Base-by-base conservation (phyloP, 1,140 invertebrate species). In the Gryon sp. region DNA sequence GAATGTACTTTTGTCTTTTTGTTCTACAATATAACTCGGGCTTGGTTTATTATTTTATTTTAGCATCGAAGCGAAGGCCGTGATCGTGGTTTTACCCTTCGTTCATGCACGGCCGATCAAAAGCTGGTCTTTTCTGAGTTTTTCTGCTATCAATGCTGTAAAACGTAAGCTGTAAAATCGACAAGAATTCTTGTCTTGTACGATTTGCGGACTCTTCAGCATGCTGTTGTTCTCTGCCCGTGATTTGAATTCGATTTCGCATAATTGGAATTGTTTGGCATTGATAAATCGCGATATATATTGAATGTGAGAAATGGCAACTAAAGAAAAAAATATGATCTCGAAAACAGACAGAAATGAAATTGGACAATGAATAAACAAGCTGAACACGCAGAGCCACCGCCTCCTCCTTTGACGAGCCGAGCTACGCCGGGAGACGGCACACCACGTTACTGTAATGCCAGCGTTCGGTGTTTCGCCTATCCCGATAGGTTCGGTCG, bases 401-500 rank as follows among this genome's bases (percentile, higher is more conserved):
- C 52, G 52, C 60, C 59, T 62, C 60, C 59, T 62, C 52, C 63
- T 53, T 50, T 57, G 26, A 40, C 63, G 15, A 45, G 36, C 22
- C 50, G 65, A 62, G 60, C 57, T 48, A 50, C 34, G 69, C 57
- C 75, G 75, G 65, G 53, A 62, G 41, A 68, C 43, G 53, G 43
- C 53, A 69, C 50, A 65, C 57, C 70, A 53, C 69, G 62, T 69
- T 74, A 73, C 69, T 65, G 40, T 74, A 65, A 38, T 59, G 50
- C 63, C 63, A 63, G 63, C 65, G 16, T 59, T 68, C 57, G 45
- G 50, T 53, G 55, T n/a, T 65, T 46, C 66, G 73, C 34, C 43
- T 53, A 50, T 69, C 63, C 30, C 48, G 32, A 53, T 68, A 81
- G n/a, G n/a, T n/a, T n/a, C n/a, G 80, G 81, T 82, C 81, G 80